Evolutionary conservation across 2,113 vertebrate species (phyloP), one percentile per base, ranked within the genome.

Genomic region (Forbesichthys agassizii): DNA sequence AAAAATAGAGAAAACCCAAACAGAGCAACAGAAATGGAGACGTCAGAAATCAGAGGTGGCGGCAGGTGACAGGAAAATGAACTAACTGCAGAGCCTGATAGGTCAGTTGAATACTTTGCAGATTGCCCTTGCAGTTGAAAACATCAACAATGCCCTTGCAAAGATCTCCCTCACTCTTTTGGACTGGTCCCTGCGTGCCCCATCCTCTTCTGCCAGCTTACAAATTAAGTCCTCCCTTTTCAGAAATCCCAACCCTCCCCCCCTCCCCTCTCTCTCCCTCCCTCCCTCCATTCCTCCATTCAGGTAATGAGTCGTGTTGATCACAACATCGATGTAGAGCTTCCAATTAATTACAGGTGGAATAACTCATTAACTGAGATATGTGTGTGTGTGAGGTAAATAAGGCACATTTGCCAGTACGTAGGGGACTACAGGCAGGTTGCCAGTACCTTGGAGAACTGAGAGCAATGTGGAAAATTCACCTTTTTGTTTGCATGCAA

Each of bases 281-380:
- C 58, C 12, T 71, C 62, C 67, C 67, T 48, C 53, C 57, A 33
- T 64, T 14, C 74, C 33, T 68, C 54, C 4, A n/a, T 62, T 36
- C 61, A 72, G 75, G 71, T 86, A 84, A 88, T 79, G 74, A 86
- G 79, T 64, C 36, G 20, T 51, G 36, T 57, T 67, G 79, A 84
- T 88, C 69, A 78, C 68, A 80, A 77, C 75, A 79, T 54, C 66
- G 66, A 88, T 66, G 69, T 68, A 27, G 16, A 59, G 75, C 63
- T 74, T 79, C 63, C 53, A 73, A 67, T 76, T 86, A 84, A 89
- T 85, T 85, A 84, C 78, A 84, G 73, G 83, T 83, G 68, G 36
- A 78, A 73, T 74, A 70, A 76, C 63, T 48, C 75, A 79, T 84
- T 83, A 83, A 82, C 51, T 68, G 54, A 68, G 52, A 66, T 75